Evolutionary conservation across 1,140 invertebrate species (phyloP).

Genomic region (Euura lappo): DNA sequence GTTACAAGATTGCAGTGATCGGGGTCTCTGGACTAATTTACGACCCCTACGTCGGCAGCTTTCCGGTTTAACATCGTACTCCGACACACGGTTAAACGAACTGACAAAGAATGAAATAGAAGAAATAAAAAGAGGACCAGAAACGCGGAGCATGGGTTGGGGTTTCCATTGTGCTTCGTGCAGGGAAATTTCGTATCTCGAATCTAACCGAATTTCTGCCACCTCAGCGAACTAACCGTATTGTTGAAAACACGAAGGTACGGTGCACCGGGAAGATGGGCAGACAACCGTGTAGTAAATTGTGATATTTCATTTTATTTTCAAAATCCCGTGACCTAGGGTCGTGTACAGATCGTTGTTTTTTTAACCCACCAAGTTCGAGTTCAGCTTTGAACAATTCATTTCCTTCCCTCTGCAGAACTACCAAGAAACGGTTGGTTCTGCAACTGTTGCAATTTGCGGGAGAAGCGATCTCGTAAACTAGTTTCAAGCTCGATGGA

Average conservation of each 20-base stretch:
- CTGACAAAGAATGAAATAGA: not conserved
- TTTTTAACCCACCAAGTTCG: too few species aligned
- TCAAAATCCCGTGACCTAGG: too few species aligned
- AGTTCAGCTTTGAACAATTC: too few species aligned
- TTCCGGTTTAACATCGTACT: not conserved
- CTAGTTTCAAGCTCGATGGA: conserved; percentile 51
- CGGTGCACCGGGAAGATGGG: too few species aligned
- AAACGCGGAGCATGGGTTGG: not conserved
- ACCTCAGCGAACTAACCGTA: not conserved
- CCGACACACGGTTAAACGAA: not conserved
- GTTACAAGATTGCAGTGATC: not conserved
- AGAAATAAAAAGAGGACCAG: not conserved
- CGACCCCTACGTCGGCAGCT: not conserved
- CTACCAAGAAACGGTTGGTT: not conserved
- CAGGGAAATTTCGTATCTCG: too few species aligned
- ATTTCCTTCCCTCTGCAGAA: not conserved
- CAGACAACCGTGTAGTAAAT: too few species aligned
- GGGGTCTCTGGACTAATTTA: not conserved
- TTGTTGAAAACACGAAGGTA: too few species aligned
- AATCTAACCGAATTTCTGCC: not conserved
- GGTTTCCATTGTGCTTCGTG: too few species aligned
- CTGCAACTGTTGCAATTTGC: conserved; percentile 44
- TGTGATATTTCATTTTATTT: too few species aligned
- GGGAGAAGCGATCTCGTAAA: conserved; percentile 43
- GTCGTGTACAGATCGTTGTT: too few species aligned